Evolutionary conservation across 2,113 vertebrate species (phyloP).

Genomic region (Brienomyrus brachyistius): DNA sequence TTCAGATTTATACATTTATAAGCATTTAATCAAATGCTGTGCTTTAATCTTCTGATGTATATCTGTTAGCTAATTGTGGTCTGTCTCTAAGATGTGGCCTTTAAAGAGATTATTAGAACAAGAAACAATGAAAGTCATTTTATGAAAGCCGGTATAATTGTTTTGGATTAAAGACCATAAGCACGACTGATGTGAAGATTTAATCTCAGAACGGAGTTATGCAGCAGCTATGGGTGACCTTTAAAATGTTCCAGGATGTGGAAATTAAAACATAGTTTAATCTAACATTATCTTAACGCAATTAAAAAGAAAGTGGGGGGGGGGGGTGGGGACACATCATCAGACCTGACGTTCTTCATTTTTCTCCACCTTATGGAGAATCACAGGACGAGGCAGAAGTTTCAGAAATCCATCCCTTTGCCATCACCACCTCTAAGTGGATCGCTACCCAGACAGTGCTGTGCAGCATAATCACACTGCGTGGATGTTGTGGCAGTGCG

Average conservation of each 20-base stretch:
- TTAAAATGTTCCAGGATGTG: constrained; percentile 29
- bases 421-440: neutral
- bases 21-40: neutral
- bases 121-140: neutral
- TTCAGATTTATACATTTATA: neutral
- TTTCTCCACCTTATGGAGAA: constrained; percentile 14
- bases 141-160: neutral
- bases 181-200: constrained; percentile 21
- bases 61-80: neutral
- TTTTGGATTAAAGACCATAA: constrained; percentile 16
- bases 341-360: constrained; percentile 14
- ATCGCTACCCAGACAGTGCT: neutral
- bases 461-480: neutral
- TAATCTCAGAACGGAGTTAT: constrained; percentile 26
- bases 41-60: neutral
- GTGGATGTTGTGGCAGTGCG: neutral
- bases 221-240: constrained; percentile 28
- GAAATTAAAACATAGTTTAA: constrained; percentile 33
- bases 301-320: constrained; percentile 11
- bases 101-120: neutral
- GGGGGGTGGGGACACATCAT: neutral
- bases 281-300: constrained; percentile 30
- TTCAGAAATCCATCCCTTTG: neutral
- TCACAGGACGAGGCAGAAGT: neutral
- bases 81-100: constrained; percentile 2